A percentile compares a stretch with the other conserved stretches of the same genome.
phyloP scores from a whole-genome alignment of 2,888 invertebrate genomes.

The Metacarcinus magister region DNA sequence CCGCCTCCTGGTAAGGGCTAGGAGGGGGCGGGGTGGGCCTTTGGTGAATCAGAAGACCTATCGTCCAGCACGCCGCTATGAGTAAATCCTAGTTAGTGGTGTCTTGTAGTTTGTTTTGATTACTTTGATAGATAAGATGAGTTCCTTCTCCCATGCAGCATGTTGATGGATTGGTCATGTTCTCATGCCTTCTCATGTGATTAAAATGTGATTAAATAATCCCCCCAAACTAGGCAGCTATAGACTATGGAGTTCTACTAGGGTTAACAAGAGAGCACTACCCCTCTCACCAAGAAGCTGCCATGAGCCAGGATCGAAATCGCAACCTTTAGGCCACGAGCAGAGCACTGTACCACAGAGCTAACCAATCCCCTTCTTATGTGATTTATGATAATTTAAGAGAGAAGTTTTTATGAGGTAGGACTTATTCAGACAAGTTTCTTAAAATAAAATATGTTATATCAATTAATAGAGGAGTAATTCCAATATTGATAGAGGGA shows the following conservation, averaged over 20 bases:
- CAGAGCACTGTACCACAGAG: too few species aligned
- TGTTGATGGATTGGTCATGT: neutral
- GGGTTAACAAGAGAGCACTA: too few species aligned
- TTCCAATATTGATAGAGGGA: too few species aligned
- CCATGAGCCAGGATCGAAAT: too few species aligned
- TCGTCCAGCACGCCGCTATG: conserved; percentile 38
- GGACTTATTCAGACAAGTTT: neutral
- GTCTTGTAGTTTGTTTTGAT: neutral
- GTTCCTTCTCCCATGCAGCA: neutral
- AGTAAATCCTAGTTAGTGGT: neutral
- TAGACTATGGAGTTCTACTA: too few species aligned
- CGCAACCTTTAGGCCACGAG: too few species aligned
- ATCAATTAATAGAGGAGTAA: too few species aligned
- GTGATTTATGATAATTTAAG: neutral
- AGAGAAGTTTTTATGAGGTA: neutral
- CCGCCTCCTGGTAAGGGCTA: conserved; percentile 65
- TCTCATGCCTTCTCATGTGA: neutral
- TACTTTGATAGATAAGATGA: neutral
- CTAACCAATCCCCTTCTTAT: too few species aligned
- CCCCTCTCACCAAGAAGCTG: too few species aligned
- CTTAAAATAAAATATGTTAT: too few species aligned
- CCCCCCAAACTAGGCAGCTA: too few species aligned
- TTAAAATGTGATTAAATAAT: too few species aligned
- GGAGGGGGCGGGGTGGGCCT: conserved; percentile 52
- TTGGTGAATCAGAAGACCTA: conserved; percentile 45